A percentile compares a stretch with the other conserved stretches of the same genome.
Evolutionary conservation across 1,140 invertebrate species (phyloP).

Genomic region (Drosophila truncata): DNA sequence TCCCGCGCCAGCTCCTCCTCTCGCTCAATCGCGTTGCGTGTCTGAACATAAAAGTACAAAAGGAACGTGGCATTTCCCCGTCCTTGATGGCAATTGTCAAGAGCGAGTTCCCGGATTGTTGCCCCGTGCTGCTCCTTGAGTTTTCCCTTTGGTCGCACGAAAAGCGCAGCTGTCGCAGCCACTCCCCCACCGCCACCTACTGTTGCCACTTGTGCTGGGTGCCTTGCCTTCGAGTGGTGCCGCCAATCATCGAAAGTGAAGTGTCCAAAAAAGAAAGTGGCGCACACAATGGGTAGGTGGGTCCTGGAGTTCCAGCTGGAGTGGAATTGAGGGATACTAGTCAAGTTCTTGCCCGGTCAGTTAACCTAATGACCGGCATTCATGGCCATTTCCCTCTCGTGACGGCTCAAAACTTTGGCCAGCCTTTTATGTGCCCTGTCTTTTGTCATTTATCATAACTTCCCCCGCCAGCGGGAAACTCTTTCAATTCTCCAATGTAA

Average conservation of each 20-base stretch:
- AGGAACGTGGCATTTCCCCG: constrained; percentile 68
- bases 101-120: constrained; percentile 51
- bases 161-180: constrained; percentile 68
- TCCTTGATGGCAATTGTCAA: constrained; percentile 78
- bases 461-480: constrained; percentile 43
- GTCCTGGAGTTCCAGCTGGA: constrained; percentile 2
- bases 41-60: constrained; percentile 53
- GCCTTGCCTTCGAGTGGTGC: constrained; percentile 51
- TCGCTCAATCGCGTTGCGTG: constrained; percentile 55
- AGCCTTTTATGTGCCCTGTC: constrained; percentile 64
- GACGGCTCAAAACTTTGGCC: constrained; percentile 35
- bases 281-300: constrained; percentile 50
- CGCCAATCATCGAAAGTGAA: constrained; percentile 78
- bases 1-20: not conserved
- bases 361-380: constrained; percentile 82
- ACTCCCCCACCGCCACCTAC: constrained; percentile 1
- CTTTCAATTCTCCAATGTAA: constrained; percentile 68
- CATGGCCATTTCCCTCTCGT: constrained; percentile 56
- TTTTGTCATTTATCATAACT: constrained; percentile 74
- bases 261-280: constrained; percentile 66
- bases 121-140: constrained; percentile 10
- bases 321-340: constrained; percentile 26
- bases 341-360: constrained; percentile 73
- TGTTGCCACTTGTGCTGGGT: constrained; percentile 32
- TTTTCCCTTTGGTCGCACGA: constrained; percentile 49